Evolutionary conservation across 2,797 vertebrate species (phyloP), one percentile per base, ranked within the genome.

Genomic region (Macropus fuliginosus): DNA sequence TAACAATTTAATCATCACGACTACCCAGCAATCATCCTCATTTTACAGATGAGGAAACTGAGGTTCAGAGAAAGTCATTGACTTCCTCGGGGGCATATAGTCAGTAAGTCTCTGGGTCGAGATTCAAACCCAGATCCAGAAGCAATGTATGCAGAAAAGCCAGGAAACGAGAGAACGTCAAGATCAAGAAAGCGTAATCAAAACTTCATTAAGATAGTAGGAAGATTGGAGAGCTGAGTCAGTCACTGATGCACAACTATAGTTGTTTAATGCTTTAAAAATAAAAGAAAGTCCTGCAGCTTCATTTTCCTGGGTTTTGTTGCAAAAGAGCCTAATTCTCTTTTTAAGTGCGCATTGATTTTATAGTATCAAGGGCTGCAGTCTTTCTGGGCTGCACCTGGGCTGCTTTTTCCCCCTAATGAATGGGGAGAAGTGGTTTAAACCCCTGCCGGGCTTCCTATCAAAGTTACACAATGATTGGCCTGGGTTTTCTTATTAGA

Each of bases 401-500:
- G 97, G 97, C 97, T 97, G 97, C 97, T 97, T 98, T 98, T 98
- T 96, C 96, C 40, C 93, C 96, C 97, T 98, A 98, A 98, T 98
- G 96, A 98, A 98, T 95, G 93, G 94, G 92, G 94, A 98, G 97
- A 98, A 98, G 97, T 97, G 96, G 97, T 97, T 97, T 98, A 97
- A 98, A 96, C 97, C 94, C 98, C 97, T 0, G 96, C 97, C 29
- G 97, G 0, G 97, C 92, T 97, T 94, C 94, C 97, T 96, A 93
- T 96, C 98, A 97, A 97, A 98, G 97, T 97, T 87, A 56, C 98
- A 98, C 97, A 98, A 94, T 98, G 97, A 98, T 98, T 98, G 97
- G 97, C 97, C 95, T 96, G 96, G 97, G 97, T 98, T 96, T 94
- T 97, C 97, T 98, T 96, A 93, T 97, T 98, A 97, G 95, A 95